These are phyloP conservation scores for Octodon degus DNA, from an alignment of 2,113 vertebrate genomes.

Conservation along the genomic window DNA sequence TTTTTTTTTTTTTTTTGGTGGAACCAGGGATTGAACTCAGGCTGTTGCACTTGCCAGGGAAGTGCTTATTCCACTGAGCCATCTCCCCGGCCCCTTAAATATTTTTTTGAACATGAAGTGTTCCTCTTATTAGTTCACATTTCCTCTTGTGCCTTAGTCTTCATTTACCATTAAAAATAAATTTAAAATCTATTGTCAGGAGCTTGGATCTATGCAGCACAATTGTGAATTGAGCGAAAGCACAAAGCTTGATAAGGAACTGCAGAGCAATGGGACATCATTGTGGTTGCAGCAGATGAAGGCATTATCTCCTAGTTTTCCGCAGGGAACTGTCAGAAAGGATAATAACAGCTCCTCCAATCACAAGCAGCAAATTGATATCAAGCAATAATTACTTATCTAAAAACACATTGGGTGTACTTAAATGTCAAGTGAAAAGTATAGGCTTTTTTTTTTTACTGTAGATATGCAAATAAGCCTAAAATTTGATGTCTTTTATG, in stretches of 20 bases:
- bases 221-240: neutral
- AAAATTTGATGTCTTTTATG: constrained; percentile 53
- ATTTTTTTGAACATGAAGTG: neutral
- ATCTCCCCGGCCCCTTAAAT: too few relatives aligned
- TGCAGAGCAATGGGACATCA: constrained; percentile 68
- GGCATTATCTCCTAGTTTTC: constrained; percentile 13
- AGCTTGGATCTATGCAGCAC: neutral
- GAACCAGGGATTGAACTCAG: too few relatives aligned
- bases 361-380: constrained; percentile 8
- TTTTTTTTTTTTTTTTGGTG: too few relatives aligned
- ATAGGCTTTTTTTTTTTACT: constrained; percentile 46
- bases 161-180: constrained; percentile 42
- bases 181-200: neutral
- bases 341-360: neutral
- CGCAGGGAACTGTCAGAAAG: constrained; percentile 45
- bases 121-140: constrained; percentile 42
- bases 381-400: neutral
- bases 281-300: constrained; percentile 50
- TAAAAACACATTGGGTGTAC: neutral
- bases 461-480: constrained; percentile 49
- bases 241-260: constrained; percentile 30
- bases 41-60: too few relatives aligned
- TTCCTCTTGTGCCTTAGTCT: neutral
- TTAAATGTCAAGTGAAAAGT: constrained; percentile 53
- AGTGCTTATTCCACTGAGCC: too few relatives aligned